Evolutionary conservation across 2,888 invertebrate genomes (phyloP), one percentile per base, ranked within the genome.

Genomic region (Rosalia funebris): DNA sequence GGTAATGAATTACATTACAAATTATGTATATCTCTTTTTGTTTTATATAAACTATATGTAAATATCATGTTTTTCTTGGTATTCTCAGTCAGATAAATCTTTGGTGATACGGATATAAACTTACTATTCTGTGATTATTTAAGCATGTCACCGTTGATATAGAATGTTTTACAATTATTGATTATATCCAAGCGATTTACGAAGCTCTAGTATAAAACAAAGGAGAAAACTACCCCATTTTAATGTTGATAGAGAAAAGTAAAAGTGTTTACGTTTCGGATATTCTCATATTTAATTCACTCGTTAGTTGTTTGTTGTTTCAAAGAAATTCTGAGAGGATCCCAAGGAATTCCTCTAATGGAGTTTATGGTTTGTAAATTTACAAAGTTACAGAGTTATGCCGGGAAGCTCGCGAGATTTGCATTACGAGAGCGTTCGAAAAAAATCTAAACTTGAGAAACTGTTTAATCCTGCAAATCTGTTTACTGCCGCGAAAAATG

Each of bases 281-380:
- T 39, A 39, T 50, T 20, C 50, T 50, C 50, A 50, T 50, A 50
- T 50, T 50, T 50, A 50, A 50, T 50, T 50, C 50, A 50, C 50
- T 31, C 20, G 39, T 25, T 31, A 15, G 39, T 25, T 50, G 37
- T 50, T 50, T 50, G 39, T 50, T 50, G 39, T 50, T 39, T 50
- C 50, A 39, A 39, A 50, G 50, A 50, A 50, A 50, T 25, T 34
- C 25, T 31, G 37, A 37, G 39, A 50, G 39, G 34, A 5, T 11
- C 39, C 50, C 14, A 11, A 50, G 25, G 50, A 50, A 50, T 50
- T 37, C 12, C 20, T 50, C 20, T 50, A 50, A 50, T 39, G 50
- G 39, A 50, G 39, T 50, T 50, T 50, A 39, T 25, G 50, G 39
- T 25, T 50, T 50, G 50, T 50, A 39, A 48, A 50, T 50, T 50